These are phyloP conservation scores for Castor canadensis DNA, from an alignment of 2,113 vertebrate genomes.

Conservation along the genomic window DNA sequence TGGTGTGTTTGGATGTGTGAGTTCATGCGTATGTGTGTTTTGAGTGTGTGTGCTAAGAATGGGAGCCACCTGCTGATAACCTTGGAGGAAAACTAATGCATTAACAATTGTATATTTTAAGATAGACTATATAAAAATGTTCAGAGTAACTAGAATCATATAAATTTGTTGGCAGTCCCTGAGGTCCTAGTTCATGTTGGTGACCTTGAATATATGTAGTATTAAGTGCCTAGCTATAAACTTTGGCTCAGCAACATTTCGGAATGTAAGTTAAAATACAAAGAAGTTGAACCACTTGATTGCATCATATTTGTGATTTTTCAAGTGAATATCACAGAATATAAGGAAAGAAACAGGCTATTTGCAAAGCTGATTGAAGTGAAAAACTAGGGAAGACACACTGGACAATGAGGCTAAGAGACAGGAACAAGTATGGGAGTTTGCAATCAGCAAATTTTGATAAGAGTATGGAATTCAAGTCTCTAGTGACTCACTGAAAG, in stretches of 20 bases:
- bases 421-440: rapidly evolving
- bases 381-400: not conserved
- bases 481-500: not conserved
- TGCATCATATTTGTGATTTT: not conserved
- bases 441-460: not conserved
- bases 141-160: not conserved
- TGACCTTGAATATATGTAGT: not conserved
- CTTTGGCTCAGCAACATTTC: not conserved
- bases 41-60: no score
- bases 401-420: not conserved
- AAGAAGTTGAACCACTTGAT: not conserved
- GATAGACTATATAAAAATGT: not conserved
- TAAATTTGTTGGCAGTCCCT: not conserved
- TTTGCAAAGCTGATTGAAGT: not conserved
- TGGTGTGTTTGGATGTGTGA: no score
- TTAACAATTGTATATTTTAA: not conserved
- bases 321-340: not conserved
- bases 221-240: not conserved
- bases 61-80: not conserved
- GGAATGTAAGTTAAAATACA: not conserved
- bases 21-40: no score
- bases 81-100: not conserved
- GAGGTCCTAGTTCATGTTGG: not conserved
- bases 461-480: not conserved
- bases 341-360: not conserved